A percentile compares a stretch with the other conserved stretches of the same genome.
Conservation (phyloP, 2,113 vertebrate species). For the Lepus americanus region DNA sequence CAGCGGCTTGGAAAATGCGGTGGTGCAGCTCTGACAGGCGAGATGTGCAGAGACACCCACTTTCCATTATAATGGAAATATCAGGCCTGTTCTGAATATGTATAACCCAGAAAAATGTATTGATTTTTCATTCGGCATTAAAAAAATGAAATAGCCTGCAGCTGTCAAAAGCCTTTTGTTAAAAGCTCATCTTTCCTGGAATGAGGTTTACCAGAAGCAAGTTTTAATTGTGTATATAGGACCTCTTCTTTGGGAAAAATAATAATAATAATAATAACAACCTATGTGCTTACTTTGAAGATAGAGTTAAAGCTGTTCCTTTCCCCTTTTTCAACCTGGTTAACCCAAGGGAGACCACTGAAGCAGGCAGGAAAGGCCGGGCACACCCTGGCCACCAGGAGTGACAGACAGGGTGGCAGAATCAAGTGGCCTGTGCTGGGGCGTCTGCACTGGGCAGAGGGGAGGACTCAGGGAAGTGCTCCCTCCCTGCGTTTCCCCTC, state of each 20-base stretch:
- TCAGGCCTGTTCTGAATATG: constrained; percentile 96
- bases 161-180: constrained; percentile 99
- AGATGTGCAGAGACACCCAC: constrained; percentile 92
- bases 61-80: constrained; percentile 96
- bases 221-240: constrained; percentile 97
- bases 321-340: constrained; percentile 70
- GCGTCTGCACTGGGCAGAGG: neutral
- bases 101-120: constrained; percentile 99
- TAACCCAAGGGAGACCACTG: neutral
- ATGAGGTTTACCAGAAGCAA: constrained; percentile 94
- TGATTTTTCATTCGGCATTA: constrained; percentile 98
- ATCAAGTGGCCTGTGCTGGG: neutral
- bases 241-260: constrained; percentile 87
- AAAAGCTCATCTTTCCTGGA: constrained; percentile 98
- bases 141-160: constrained; percentile 97
- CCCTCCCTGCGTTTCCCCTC: neutral
- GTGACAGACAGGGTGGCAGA: fast-evolving
- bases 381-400: neutral
- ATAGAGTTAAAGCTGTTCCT: constrained; percentile 76
- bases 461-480: neutral
- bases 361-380: neutral
- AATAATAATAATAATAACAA: constrained; percentile 64
- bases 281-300: constrained; percentile 77
- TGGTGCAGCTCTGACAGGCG: constrained; percentile 96
- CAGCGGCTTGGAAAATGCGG: constrained; percentile 98